phyloP scores from a whole-genome alignment of 2,888 invertebrate species.

The Amiota communis region DNA sequence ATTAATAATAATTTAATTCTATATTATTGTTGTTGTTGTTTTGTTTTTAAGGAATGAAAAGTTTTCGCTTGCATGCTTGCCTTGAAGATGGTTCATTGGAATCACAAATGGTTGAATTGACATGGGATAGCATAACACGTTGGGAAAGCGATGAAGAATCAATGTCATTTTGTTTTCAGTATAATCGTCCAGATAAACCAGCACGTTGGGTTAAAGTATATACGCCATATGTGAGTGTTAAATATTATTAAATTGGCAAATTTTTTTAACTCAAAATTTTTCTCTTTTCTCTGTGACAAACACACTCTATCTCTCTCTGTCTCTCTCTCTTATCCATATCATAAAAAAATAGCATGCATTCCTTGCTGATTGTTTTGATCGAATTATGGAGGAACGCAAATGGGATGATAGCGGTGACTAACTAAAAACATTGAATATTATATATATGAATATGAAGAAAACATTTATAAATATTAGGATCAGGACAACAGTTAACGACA shows the following conservation, averaged over 20 bases:
- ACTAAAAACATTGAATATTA: slow-evolving; percentile 52
- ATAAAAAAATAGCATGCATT: slow-evolving; percentile 66
- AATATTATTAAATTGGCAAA: neutral
- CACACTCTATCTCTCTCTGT: too few relatives aligned
- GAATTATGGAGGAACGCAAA: slow-evolving; percentile 93
- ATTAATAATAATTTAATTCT: neutral
- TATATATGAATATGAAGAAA: too few relatives aligned
- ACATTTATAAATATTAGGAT: too few relatives aligned
- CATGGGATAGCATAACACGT: slow-evolving; percentile 87
- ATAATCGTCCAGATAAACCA: slow-evolving; percentile 85
- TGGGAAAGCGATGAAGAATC: slow-evolving; percentile 95
- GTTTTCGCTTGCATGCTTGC: slow-evolving; percentile 87
- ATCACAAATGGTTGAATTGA: slow-evolving; percentile 85
- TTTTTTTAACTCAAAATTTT: neutral
- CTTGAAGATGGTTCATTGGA: slow-evolving; percentile 85
- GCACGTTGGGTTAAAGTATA: slow-evolving; percentile 89
- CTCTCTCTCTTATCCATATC: neutral
- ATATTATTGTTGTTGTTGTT: slow-evolving; percentile 14
- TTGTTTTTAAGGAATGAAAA: slow-evolving; percentile 75
- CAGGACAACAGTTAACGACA: neutral
- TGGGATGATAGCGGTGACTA: slow-evolving; percentile 89
- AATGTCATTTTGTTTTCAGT: slow-evolving; percentile 92
- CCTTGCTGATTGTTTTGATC: slow-evolving; percentile 89
- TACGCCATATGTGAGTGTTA: slow-evolving; percentile 86
- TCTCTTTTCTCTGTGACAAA: too few relatives aligned